Base-by-base conservation (phyloP, 2,113 vertebrate genomes). In the Anthoscopus minutus region DNA sequence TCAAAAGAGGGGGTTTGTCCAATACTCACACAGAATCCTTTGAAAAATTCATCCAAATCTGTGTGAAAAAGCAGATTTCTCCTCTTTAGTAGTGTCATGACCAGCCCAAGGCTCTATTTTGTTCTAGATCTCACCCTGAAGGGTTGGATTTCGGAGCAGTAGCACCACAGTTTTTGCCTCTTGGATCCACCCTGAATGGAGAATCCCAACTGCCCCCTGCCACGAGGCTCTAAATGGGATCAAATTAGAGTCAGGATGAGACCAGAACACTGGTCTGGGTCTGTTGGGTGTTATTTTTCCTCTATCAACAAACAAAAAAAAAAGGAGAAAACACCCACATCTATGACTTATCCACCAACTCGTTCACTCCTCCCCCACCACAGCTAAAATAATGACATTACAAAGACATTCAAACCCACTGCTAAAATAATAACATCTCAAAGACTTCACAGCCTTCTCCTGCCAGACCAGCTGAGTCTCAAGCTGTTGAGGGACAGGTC, bases 211-310 rank as follows among this genome's bases (percentile, higher is more conserved):
- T 53, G 40, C 8, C 6, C 18, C 42, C 25, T 30, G 45, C 37
- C 27, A 27, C 0, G 1, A 1, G 2, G 24, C 19, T 71, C 65
- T 35, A 17, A 33, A 19, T 2, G 2, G 22, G 42, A 30, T 25
- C 30, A 73, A 72, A 40, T 11, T 4, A 12, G 11, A 60, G 33
- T 17, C 40, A 88, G 66, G 71, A 38, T 61, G 40, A 81, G 38
- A 25, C 37, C 40, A n/a, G 50, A 89, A 45, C 22, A 54, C 24
- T 50, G 35, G 37, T 24, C 62, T 42, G 40, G 10, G 15, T 47
- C n/a, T 71, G 27, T 9, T 57, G 2, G 3, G 19, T 38, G 22
- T 8, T 48, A 11, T 47, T 92, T 81, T 37, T 66, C 22, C 21
- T 40, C 45, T 38, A 33, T 30, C n/a, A 72, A 35, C 10, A 48